Evolutionary conservation across 53 echinoderm and acorn worm species (phyloP).

Genomic region (Mesocentrotus franciscanus): DNA sequence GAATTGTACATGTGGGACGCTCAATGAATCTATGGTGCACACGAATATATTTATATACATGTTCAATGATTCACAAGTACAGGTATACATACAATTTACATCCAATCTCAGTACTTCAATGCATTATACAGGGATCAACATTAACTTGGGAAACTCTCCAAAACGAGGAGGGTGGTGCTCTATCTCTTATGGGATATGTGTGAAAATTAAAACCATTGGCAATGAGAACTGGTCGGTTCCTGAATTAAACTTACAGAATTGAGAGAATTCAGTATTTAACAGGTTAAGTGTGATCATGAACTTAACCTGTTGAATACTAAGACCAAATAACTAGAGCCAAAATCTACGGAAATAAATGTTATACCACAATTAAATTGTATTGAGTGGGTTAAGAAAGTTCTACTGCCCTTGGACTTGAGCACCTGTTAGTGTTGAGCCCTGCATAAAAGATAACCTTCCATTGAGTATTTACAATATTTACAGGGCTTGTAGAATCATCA

Average conservation of each 20-base stretch:
- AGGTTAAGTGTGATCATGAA: neutral
- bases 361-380: neutral
- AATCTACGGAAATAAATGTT: neutral
- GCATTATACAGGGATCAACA: neutral
- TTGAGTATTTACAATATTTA: constrained; percentile 47
- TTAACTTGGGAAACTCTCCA: neutral
- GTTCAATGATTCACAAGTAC: neutral
- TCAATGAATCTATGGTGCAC: neutral
- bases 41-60: neutral
- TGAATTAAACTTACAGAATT: too few species aligned
- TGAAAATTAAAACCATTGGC: neutral
- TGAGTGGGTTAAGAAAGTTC: neutral
- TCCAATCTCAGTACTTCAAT: neutral
- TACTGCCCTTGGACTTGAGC: neutral
- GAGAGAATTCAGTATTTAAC: neutral
- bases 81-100: neutral
- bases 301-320: neutral
- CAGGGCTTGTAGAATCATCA: constrained; percentile 15
- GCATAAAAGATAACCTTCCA: neutral
- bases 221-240: too few species aligned
- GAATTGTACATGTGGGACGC: neutral
- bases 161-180: neutral
- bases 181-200: neutral
- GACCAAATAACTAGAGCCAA: neutral
- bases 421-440: neutral